Evolutionary conservation across 2,113 vertebrate species (phyloP).

Genomic region (Microcebus murinus): DNA sequence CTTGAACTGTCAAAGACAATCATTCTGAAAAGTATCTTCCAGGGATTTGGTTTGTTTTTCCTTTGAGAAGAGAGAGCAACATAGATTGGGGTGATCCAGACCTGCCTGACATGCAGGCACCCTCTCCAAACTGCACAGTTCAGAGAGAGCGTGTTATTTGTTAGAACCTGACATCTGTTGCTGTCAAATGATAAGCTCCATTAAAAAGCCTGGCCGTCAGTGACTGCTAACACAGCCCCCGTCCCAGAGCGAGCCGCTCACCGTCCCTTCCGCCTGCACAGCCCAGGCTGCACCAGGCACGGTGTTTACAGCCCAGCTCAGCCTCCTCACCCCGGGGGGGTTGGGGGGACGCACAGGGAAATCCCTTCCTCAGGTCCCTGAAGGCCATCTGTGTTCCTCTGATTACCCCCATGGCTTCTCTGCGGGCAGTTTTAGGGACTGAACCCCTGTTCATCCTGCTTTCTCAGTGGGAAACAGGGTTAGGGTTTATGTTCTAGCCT

Average conservation of each 20-base stretch:
- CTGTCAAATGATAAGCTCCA: constrained; percentile 70
- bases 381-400: not conserved
- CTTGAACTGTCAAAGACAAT: not conserved
- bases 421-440: not conserved
- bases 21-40: constrained; percentile 48
- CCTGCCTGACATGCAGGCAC: constrained; percentile 58
- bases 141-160: constrained; percentile 70
- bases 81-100: constrained; percentile 55
- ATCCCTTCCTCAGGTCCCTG: not conserved
- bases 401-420: not conserved
- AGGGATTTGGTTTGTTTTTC: constrained; percentile 55
- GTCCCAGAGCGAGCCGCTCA: not conserved
- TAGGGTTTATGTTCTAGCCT: not conserved
- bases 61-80: constrained; percentile 45
- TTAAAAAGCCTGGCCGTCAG: constrained; percentile 56
- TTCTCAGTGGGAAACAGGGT: constrained; percentile 28
- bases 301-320: not conserved
- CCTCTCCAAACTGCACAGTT: constrained; percentile 64
- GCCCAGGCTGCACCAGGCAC: constrained; percentile 49
- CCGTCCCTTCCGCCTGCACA: not conserved
- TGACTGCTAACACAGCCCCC: constrained; percentile 15
- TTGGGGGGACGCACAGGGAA: not conserved
- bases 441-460: not conserved
- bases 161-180: constrained; percentile 72
- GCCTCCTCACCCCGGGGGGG: not conserved